phyloP scores from a whole-genome alignment of 2,888 invertebrate species.

The Adelphocoris suturalis region DNA sequence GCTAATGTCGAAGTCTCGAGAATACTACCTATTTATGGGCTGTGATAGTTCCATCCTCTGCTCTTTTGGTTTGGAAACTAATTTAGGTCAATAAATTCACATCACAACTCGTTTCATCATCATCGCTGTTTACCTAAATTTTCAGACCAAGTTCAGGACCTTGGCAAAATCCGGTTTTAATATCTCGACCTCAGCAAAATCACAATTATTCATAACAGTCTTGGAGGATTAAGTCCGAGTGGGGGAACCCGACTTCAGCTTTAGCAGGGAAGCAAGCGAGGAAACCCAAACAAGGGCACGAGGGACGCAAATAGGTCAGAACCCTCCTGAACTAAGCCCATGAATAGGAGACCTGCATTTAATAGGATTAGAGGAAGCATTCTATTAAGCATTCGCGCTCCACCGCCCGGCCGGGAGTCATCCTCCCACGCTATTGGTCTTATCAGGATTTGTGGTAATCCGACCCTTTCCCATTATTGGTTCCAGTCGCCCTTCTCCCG shows the following conservation, averaged over 20 bases:
- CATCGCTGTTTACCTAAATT: too few relatives aligned
- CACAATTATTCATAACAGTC: too few relatives aligned
- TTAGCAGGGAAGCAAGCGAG: conserved; percentile 22
- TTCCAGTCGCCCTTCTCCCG: not conserved
- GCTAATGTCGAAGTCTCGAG: too few relatives aligned
- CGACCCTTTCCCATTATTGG: conserved; percentile 40
- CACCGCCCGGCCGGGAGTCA: conserved; percentile 38
- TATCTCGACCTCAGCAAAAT: too few relatives aligned
- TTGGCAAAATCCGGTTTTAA: too few relatives aligned
- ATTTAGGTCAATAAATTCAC: too few relatives aligned
- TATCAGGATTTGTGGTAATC: conserved; percentile 64
- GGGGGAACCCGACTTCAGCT: conserved; percentile 45
- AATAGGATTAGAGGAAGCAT: conserved; percentile 61
- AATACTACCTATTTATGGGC: too few relatives aligned
- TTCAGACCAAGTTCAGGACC: too few relatives aligned
- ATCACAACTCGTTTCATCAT: too few relatives aligned
- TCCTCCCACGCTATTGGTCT: conserved; percentile 54
- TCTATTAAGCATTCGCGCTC: conserved; percentile 60
- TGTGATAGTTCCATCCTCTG: too few relatives aligned
- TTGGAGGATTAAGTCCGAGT: conserved; percentile 5
- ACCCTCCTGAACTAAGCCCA: conserved; percentile 58
- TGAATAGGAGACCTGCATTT: conserved; percentile 60
- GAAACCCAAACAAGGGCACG: conserved; percentile 45
- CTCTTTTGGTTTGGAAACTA: too few relatives aligned
- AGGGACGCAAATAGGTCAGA: conserved; percentile 54